phyloP scores from a whole-genome alignment of 2,888 invertebrate species.

The Agyllia agylla region DNA sequence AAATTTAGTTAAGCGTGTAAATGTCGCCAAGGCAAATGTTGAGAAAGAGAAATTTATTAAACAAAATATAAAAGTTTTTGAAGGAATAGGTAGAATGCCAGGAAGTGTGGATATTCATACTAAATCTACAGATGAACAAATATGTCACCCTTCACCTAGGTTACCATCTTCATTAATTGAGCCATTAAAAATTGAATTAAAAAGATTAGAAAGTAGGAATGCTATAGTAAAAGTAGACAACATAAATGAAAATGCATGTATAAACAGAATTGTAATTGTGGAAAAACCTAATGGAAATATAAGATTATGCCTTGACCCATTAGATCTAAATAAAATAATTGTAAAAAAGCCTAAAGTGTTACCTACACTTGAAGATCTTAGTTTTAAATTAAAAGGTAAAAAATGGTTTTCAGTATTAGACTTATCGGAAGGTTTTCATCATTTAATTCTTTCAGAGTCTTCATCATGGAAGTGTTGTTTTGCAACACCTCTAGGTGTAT shows the following conservation, averaged over 20 bases:
- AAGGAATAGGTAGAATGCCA: not conserved
- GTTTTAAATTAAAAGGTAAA: not conserved
- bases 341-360: not conserved
- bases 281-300: not conserved
- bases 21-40: not conserved
- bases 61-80: not conserved
- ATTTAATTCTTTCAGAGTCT: not conserved
- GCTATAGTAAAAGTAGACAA: not conserved
- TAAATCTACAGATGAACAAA: not conserved
- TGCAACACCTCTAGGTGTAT: not conserved
- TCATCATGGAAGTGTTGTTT: not conserved
- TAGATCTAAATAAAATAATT: not conserved
- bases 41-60: not conserved
- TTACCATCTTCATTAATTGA: not conserved
- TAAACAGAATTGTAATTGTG: not conserved
- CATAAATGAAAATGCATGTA: not conserved
- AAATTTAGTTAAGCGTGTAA: not conserved
- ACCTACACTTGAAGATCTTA: not conserved
- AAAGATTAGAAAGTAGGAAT: not conserved
- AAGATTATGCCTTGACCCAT: not conserved
- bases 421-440: not conserved
- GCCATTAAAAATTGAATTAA: not conserved
- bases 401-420: not conserved
- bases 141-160: not conserved
- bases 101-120: not conserved